A percentile compares a stretch with the other conserved stretches of the same genome.
Evolutionary conservation across 2,888 invertebrate species (phyloP).

Genomic region (Chaetoderma sp.): DNA sequence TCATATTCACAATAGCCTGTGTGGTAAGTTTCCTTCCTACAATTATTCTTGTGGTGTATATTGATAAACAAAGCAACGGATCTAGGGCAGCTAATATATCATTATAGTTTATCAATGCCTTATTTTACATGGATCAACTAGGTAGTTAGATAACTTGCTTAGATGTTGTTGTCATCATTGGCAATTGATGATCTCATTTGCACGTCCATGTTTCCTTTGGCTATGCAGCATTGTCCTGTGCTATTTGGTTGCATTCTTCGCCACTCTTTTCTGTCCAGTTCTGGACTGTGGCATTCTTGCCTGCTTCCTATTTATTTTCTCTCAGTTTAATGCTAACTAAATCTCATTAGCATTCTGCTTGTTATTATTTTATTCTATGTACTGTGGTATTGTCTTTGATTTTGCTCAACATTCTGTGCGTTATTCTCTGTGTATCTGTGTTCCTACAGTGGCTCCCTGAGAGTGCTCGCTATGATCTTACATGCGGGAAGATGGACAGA

Average conservation of each 20-base stretch:
- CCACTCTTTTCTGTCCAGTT: no score
- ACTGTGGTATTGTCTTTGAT: conserved; percentile 50
- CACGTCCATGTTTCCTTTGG: no score
- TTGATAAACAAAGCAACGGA: no score
- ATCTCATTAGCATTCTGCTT: neutral
- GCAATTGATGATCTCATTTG: no score
- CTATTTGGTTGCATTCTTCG: no score
- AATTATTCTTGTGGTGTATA: neutral
- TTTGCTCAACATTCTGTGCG: neutral
- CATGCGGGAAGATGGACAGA: conserved; percentile 87
- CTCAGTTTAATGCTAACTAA: neutral
- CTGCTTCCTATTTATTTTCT: neutral
- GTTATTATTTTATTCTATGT: neutral
- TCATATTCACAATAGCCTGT: conserved; percentile 77
- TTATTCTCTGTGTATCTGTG: conserved; percentile 67
- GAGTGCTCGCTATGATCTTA: conserved; percentile 89
- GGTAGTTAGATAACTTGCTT: no score
- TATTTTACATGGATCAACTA: no score
- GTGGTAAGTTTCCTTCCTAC: conserved; percentile 61
- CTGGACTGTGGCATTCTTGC: neutral
- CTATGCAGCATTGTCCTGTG: no score
- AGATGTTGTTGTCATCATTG: no score
- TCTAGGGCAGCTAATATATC: no score
- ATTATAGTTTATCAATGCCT: no score
- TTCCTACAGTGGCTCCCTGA: conserved; percentile 98